Conservation (phyloP, 2,797 vertebrate species). For the Clarias laeviceps region DNA sequence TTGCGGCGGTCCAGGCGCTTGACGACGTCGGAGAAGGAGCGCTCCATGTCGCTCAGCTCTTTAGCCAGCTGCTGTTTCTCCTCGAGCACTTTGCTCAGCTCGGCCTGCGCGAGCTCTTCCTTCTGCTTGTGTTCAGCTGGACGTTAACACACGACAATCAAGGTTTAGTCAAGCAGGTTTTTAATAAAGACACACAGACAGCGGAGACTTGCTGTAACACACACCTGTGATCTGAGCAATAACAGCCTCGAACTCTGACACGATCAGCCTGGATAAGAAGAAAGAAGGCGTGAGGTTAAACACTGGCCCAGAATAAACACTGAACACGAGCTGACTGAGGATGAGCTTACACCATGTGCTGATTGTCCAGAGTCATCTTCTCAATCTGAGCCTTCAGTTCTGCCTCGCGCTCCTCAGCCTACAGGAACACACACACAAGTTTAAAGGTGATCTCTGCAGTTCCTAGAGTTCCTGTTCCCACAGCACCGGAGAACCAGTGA, state of each 20-base stretch:
- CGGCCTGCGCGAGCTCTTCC: slow-evolving; percentile 69
- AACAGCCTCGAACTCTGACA: slow-evolving; percentile 82
- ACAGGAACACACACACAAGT: slow-evolving; percentile 14
- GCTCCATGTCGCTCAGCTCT: slow-evolving; percentile 85
- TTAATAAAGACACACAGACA: not conserved
- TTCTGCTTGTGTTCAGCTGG: slow-evolving; percentile 83
- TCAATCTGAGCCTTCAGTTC: slow-evolving; percentile 76
- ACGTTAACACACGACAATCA: not conserved
- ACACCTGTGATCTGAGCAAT: slow-evolving; percentile 85
- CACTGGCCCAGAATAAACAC: not conserved
- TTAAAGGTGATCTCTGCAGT: not conserved
- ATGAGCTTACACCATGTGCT: slow-evolving; percentile 84
- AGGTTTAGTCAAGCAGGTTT: not conserved
- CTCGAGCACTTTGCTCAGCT: slow-evolving; percentile 72
- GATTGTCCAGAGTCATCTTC: slow-evolving; percentile 70
- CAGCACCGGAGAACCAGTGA: not conserved
- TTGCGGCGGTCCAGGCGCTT: slow-evolving; percentile 92
- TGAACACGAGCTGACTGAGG: fast-evolving
- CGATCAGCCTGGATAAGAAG: slow-evolving; percentile 77
- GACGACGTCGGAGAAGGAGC: slow-evolving; percentile 88
- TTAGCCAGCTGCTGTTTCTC: slow-evolving; percentile 83
- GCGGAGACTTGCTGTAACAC: slow-evolving; percentile 23
- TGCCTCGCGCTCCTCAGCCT: slow-evolving; percentile 74
- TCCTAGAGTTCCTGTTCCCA: not conserved
- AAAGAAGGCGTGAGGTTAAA: not conserved